phyloP scores from a whole-genome alignment of 2,888 invertebrate species.

The Caenorhabditis sinica region DNA sequence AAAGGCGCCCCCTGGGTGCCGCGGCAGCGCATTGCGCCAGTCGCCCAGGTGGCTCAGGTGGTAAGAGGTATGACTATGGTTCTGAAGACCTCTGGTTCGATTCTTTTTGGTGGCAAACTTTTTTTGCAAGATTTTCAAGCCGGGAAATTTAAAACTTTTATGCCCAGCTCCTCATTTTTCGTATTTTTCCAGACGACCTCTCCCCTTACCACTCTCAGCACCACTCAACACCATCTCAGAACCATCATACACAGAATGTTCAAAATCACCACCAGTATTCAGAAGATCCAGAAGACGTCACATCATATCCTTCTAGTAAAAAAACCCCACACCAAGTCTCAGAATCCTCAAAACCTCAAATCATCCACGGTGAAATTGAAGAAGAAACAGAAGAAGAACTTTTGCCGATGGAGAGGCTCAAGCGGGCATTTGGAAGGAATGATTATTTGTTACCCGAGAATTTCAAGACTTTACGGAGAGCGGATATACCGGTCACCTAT shows the following conservation, averaged over 20 bases:
- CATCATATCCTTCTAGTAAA: neutral
- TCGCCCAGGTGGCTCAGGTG: neutral
- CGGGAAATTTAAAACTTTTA: neutral
- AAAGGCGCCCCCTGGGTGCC: neutral
- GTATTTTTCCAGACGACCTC: slow-evolving; percentile 1
- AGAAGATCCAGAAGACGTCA: neutral
- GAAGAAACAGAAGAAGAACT: slow-evolving; percentile 10
- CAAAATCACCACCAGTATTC: slow-evolving; percentile 2
- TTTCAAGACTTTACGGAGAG: slow-evolving; percentile 77
- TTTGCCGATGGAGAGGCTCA: slow-evolving; percentile 55
- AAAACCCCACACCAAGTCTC: neutral
- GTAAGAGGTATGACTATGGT: neutral
- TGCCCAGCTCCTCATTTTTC: no score
- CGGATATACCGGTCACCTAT: slow-evolving; percentile 82
- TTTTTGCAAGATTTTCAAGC: neutral
- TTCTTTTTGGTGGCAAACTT: neutral
- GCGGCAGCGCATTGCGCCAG: no score
- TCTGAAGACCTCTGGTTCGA: slow-evolving; percentile 13
- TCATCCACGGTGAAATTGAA: neutral
- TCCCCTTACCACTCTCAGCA: slow-evolving; percentile 12
- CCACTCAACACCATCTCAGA: slow-evolving; percentile 5
- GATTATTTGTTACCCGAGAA: slow-evolving; percentile 81
- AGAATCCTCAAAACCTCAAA: neutral
- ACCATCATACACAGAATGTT: neutral
- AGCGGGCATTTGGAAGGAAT: slow-evolving; percentile 75